Evolutionary conservation across 2,888 invertebrate species (phyloP), one percentile per base, ranked within the genome.

Genomic region (Autographa pulchrina): DNA sequence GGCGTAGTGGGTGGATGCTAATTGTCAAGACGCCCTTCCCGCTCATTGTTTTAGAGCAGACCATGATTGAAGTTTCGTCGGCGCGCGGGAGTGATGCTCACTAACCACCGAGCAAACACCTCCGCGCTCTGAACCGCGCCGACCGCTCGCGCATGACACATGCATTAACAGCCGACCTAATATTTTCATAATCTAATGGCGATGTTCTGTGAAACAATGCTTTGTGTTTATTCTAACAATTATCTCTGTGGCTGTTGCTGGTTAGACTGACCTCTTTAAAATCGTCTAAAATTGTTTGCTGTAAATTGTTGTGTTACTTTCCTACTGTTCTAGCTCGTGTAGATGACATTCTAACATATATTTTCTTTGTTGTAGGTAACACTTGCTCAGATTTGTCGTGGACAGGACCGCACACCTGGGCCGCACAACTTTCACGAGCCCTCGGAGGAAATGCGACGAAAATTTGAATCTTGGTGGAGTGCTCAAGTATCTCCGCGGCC

Each of bases 381-480:
- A 65, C 95, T 99, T 82, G 97, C 98, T 75, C 98, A 98, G 87
- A 97, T 99, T 75, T 98, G 98, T 88, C 97, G 98, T 75, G 98
- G 98, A 25, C 97, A 97, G 65, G 96, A 97, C 90, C 96, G 97
- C 88, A 96, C 97, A 35, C 96, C 96, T 13, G 97, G 97, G 32
- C 96, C 97, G 5, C 96, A 97, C 62, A 94, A 91, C 82, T 96
- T 96, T 62, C 97, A 97, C 61, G 98, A 98, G 83, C 97, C 98
- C 11, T 97, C 97, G 0, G 99, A 99, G 82, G 99, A 99, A 65
- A 97, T 97, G 87, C 97, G 98, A 35, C 96, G 98, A 73, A 98
- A 98, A 91, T 99, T 99, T 92, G 99, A 99, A 89, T 97, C 98
- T 70, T 99, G 99, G 99, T 98, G 98, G 97, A 97, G 97, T 59